Evolutionary conservation across 1,140 invertebrate species (phyloP), one percentile per base, ranked within the genome.

Genomic region (Colletes latitarsis): DNA sequence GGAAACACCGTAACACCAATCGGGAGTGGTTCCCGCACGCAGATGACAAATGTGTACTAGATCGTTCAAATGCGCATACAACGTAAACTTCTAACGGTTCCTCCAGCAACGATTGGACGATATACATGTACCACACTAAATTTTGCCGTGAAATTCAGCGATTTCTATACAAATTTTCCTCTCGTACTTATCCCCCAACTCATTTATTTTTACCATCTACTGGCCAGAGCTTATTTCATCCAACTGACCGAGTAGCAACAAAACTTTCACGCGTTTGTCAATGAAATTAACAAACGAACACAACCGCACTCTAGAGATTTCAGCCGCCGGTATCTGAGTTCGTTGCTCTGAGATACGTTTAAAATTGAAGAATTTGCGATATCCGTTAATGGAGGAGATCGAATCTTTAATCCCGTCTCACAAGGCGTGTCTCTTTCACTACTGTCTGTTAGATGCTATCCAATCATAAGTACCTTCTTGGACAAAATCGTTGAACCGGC

Each of bases 81-180:
- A 88, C 83, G 82, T 85, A 86, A 86, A 89, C 80, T 82, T 83
- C 74, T 89, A 89, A 89, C 88, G 88, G 88, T 87, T 89, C 6
- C 83, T 76, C 53, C 62, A 52, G 14, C 14, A 69, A 74, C 60
- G 72, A 87, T 83, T 75, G 78, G 79, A 68, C 43, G 43, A 52
- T 64, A 60, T 46, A 46, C 69, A 19, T 58, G 77, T 58, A 68
- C 77, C 43, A n/a, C 60, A 15, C 30, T 52, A 30, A 4, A 49
- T 74, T 53, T 57, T 41, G 12, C 15, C 19, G 43, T 53, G 67
- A 52, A 39, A 43, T 52, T 4, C 8, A 17, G 14, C 52, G 58
- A 62, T 55, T 17, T 15, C 15, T 19, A 41, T 41, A 49, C 3
- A 49, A 8, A 39, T 17, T 21, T 15, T 55, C 53, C 19, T 49